phyloP scores from a whole-genome alignment of 2,888 invertebrate genomes.

The Polyommatus icarus region DNA sequence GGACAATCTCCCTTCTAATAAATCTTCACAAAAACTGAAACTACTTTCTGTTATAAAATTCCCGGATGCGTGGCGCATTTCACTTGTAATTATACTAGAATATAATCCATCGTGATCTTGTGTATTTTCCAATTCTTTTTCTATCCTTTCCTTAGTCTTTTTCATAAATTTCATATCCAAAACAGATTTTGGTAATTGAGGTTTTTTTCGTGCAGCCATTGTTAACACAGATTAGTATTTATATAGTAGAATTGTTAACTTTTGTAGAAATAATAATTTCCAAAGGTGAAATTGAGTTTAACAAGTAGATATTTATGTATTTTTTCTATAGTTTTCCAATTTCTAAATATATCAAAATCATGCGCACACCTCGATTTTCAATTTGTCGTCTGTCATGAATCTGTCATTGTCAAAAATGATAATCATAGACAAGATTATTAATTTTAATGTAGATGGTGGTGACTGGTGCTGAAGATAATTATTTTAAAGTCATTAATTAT shows the following conservation, averaged over 20 bases:
- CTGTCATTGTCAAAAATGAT: neutral
- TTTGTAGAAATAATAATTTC: neutral
- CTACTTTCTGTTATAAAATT: constrained; percentile 87
- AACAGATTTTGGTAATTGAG: constrained; percentile 85
- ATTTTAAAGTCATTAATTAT: too few relatives aligned
- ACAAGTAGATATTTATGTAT: neutral
- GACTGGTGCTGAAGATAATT: too few relatives aligned
- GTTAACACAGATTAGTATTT: too few relatives aligned
- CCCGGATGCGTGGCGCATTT: constrained; percentile 84
- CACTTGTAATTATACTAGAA: constrained; percentile 85
- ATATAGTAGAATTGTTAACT: constrained; percentile 47
- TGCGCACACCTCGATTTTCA: neutral
- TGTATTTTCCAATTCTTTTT: constrained; percentile 81
- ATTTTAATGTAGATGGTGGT: too few relatives aligned
- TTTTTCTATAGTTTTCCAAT: neutral
- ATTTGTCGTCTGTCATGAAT: neutral
- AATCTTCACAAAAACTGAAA: constrained; percentile 87
- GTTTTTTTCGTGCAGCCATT: constrained; percentile 59
- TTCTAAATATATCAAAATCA: neutral
- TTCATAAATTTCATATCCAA: constrained; percentile 92
- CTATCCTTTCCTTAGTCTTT: constrained; percentile 84
- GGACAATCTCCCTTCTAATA: constrained; percentile 92
- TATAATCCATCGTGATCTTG: constrained; percentile 83
- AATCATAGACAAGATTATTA: neutral
- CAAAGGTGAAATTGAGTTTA: neutral